These are phyloP conservation scores for Rhabdomys pumilio DNA, from an alignment of 2,797 vertebrate species.

Conservation along the genomic window DNA sequence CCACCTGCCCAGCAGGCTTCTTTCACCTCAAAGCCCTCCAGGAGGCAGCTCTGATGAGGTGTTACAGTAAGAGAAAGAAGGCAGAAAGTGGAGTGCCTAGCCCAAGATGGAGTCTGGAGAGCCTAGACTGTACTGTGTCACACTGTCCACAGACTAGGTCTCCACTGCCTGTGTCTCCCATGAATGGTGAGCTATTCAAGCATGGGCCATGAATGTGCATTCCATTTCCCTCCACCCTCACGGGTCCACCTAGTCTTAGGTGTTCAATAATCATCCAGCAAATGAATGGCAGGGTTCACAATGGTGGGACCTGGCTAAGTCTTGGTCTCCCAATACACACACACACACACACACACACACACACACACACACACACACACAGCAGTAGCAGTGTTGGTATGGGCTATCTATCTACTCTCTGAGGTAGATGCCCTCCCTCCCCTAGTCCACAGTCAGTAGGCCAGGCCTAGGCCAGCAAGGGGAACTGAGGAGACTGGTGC, in stretches of 20 bases:
- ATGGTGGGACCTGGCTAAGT: neutral
- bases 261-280: neutral
- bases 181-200: neutral
- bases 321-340: neutral
- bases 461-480: neutral
- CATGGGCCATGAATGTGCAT: neutral
- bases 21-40: slow-evolving; percentile 1
- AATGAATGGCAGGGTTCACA: neutral
- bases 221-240: neutral
- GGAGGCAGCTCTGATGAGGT: neutral
- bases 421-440: neutral
- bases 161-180: neutral
- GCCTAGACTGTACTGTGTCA: neutral
- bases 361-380: too few relatives aligned
- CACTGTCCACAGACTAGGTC: neutral
- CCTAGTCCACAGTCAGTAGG: neutral
- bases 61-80: neutral
- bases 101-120: neutral
- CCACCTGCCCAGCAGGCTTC: neutral
- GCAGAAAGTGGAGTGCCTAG: neutral
- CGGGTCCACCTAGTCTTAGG: neutral
- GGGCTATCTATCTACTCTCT: neutral
- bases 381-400: too few relatives aligned
- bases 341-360: too few relatives aligned
- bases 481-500: neutral